phyloP scores from a whole-genome alignment of 92 coral and sea anemone species.

The Scolanthus callimorphus region DNA sequence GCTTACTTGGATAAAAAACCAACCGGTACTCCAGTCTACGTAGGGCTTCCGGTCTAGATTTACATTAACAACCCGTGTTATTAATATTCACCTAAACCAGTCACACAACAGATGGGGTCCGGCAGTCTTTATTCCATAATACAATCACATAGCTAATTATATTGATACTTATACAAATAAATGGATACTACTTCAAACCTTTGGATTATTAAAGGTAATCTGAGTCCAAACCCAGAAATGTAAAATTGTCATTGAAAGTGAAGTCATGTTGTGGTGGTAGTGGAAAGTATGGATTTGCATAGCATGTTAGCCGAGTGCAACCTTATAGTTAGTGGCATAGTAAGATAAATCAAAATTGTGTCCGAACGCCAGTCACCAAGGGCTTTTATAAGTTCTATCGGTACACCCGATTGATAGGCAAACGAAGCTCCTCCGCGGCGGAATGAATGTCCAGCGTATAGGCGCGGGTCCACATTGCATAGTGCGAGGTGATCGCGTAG shows the following conservation, averaged over 20 bases:
- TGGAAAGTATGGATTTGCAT: background rate
- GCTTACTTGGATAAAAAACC: too few relatives aligned
- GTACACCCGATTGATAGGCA: constrained; percentile 28
- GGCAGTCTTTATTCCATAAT: too few relatives aligned
- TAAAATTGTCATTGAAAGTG: background rate
- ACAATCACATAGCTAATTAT: too few relatives aligned
- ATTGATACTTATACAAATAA: too few relatives aligned
- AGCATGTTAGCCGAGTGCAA: constrained; percentile 13
- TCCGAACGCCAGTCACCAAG: constrained; percentile 33
- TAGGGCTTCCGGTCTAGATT: too few relatives aligned
- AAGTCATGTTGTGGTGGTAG: background rate
- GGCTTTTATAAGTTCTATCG: constrained; percentile 24
- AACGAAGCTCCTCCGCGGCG: constrained; percentile 30
- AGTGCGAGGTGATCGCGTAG: constrained; percentile 8
- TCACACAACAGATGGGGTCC: too few relatives aligned
- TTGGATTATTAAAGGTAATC: too few relatives aligned
- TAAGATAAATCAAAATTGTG: constrained; percentile 9
- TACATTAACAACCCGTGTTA: too few relatives aligned
- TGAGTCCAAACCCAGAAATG: background rate
- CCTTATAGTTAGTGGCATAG: constrained; percentile 20
- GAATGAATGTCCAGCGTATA: constrained; percentile 26
- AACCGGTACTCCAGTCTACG: too few relatives aligned
- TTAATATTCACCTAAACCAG: too few relatives aligned
- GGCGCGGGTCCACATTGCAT: background rate
- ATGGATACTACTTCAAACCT: too few relatives aligned